A percentile compares a stretch with the other conserved stretches of the same genome.
Conservation (phyloP, 2,888 invertebrate species). For the Dolichopus griseipennis region DNA sequence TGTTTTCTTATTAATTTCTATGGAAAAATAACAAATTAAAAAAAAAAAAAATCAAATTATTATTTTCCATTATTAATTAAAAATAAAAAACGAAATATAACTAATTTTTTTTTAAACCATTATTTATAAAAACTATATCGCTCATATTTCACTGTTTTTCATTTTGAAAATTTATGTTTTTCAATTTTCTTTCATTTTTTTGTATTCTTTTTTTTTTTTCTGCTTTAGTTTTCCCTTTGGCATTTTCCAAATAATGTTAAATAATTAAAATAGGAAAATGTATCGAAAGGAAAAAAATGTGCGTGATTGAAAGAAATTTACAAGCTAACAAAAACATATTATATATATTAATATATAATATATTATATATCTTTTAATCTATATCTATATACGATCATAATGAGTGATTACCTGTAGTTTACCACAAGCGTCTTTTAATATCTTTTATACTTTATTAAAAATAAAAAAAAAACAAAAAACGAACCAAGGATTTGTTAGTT, state of each 20-base stretch:
- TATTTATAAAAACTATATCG: neutral
- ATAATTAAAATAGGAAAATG: neutral
- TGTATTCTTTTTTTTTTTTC: neutral
- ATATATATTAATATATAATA: too few species aligned
- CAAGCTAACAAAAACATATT: neutral
- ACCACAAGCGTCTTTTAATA: neutral
- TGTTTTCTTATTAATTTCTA: too few species aligned
- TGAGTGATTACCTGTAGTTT: slow-evolving; percentile 3
- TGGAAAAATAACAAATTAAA: too few species aligned
- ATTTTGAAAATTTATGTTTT: neutral
- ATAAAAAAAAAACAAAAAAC: neutral
- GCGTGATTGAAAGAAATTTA: neutral
- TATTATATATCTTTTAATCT: too few species aligned
- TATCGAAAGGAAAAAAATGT: neutral
- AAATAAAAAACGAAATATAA: neutral
- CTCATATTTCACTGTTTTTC: neutral
- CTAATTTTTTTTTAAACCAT: neutral
- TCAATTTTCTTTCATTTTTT: too few species aligned
- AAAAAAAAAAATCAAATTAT: too few species aligned
- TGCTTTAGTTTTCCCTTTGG: too few species aligned
- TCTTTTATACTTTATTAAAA: neutral
- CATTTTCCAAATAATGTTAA: neutral
- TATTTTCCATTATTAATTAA: too few species aligned
- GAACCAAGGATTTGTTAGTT: too few species aligned
- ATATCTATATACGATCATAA: neutral